phyloP scores from a whole-genome alignment of 2,888 invertebrate species.

The Archaeoteleia sp. region DNA sequence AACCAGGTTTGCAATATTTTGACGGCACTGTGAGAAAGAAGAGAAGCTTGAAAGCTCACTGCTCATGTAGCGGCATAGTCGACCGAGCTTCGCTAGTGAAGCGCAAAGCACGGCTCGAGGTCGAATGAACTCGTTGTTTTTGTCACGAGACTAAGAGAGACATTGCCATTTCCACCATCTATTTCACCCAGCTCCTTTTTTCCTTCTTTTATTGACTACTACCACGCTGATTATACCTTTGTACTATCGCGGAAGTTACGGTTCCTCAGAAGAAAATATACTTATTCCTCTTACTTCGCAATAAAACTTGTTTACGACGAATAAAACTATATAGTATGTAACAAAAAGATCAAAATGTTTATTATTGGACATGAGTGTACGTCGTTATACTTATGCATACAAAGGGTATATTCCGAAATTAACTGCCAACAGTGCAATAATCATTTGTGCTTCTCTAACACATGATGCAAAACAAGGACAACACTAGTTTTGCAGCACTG shows the following conservation, averaged over 20 bases:
- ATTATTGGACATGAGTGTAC: too few relatives aligned
- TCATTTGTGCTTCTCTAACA: too few relatives aligned
- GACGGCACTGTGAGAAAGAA: constrained; percentile 35
- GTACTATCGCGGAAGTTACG: neutral
- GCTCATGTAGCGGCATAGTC: constrained; percentile 65
- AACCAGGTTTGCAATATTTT: constrained; percentile 19
- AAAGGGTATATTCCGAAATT: too few relatives aligned
- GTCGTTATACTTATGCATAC: too few relatives aligned
- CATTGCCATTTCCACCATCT: constrained; percentile 29
- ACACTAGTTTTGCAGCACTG: too few relatives aligned
- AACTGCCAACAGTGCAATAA: too few relatives aligned
- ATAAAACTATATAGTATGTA: too few relatives aligned
- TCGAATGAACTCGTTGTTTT: constrained; percentile 62
- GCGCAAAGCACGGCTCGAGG: constrained; percentile 54
- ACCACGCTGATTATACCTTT: constrained; percentile 15
- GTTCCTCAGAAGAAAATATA: neutral
- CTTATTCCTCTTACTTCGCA: too few relatives aligned
- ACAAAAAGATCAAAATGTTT: too few relatives aligned
- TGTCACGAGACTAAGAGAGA: constrained; percentile 54
- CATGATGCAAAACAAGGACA: too few relatives aligned
- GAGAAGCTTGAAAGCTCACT: constrained; percentile 58
- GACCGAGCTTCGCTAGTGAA: constrained; percentile 54
- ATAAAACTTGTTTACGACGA: too few relatives aligned
- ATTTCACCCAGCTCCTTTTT: constrained; percentile 22
- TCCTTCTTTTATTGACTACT: constrained; percentile 8